Percentiles rank a stretch among this genome's conserved stretches.
These are phyloP conservation scores for Cistogaster globosa DNA, from an alignment of 2,888 invertebrate species.

Conservation along the genomic window DNA sequence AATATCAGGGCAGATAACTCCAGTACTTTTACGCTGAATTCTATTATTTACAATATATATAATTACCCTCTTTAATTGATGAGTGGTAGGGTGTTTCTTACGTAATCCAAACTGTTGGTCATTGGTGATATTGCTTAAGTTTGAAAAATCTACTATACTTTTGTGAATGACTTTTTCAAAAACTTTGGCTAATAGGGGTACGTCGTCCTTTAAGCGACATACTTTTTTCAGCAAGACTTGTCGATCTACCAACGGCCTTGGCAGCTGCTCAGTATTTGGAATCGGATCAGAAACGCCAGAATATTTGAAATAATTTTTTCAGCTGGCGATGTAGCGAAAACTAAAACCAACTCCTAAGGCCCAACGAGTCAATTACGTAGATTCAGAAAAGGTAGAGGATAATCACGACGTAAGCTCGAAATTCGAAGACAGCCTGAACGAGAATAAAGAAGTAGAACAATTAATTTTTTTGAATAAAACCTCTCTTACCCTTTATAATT, in stretches of 20 bases:
- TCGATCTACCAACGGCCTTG: slow-evolving; percentile 60
- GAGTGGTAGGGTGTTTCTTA: too few species aligned
- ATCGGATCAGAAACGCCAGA: neutral
- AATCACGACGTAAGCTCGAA: neutral
- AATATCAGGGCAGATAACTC: too few species aligned
- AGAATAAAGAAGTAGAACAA: neutral
- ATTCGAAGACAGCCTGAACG: neutral
- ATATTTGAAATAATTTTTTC: slow-evolving; percentile 1
- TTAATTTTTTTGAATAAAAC: slow-evolving; percentile 33
- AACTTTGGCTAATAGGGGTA: neutral
- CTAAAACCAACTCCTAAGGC: slow-evolving; percentile 16
- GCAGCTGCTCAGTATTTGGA: neutral
- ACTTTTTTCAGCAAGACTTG: slow-evolving; percentile 55
- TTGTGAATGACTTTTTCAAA: too few species aligned
- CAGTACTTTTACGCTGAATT: too few species aligned
- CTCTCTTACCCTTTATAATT: slow-evolving; percentile 8
- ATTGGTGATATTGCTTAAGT: too few species aligned
- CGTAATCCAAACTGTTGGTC: too few species aligned
- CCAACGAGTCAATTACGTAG: slow-evolving; percentile 48
- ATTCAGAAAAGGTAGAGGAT: slow-evolving; percentile 1
- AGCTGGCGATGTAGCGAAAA: neutral
- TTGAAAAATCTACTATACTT: too few species aligned
- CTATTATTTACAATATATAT: too few species aligned
- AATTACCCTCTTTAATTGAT: too few species aligned
- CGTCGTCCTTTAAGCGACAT: slow-evolving; percentile 12